These are phyloP conservation scores for Hydroisotoma schaefferi DNA, from an alignment of 2,888 invertebrate species.

Conservation along the genomic window DNA sequence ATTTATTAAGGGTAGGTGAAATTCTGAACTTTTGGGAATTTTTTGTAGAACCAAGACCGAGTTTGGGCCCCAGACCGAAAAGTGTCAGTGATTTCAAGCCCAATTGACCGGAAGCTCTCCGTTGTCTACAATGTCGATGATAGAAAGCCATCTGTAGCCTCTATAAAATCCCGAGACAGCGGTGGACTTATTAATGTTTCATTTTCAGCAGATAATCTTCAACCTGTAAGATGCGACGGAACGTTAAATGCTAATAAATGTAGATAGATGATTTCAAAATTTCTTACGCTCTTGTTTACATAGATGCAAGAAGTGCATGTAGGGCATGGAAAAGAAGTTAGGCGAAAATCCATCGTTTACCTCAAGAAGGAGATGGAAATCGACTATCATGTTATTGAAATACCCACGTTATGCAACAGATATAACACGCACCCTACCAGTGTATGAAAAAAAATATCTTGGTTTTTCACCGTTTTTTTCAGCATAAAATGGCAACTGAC, in stretches of 20 bases:
- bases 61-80: too few species aligned
- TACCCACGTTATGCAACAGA: slow-evolving; percentile 56
- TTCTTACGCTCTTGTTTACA: too few species aligned
- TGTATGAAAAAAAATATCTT: not conserved
- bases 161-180: not conserved
- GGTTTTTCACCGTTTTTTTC: not conserved
- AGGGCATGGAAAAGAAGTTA: not conserved
- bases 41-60: too few species aligned
- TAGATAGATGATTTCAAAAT: too few species aligned
- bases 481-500: too few species aligned
- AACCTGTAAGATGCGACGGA: not conserved
- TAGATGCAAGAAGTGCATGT: not conserved
- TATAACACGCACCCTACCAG: slow-evolving; percentile 50
- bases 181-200: not conserved
- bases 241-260: too few species aligned
- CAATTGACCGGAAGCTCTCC: too few species aligned
- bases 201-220: not conserved
- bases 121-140: too few species aligned
- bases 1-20: too few species aligned
- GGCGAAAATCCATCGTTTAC: not conserved
- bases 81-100: too few species aligned
- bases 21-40: too few species aligned
- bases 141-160: not conserved
- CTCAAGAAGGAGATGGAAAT: slow-evolving; percentile 60
- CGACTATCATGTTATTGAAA: slow-evolving; percentile 59